These are phyloP conservation scores for Hypolimnas misippus DNA, from an alignment of 2,888 invertebrate species.

Conservation along the genomic window DNA sequence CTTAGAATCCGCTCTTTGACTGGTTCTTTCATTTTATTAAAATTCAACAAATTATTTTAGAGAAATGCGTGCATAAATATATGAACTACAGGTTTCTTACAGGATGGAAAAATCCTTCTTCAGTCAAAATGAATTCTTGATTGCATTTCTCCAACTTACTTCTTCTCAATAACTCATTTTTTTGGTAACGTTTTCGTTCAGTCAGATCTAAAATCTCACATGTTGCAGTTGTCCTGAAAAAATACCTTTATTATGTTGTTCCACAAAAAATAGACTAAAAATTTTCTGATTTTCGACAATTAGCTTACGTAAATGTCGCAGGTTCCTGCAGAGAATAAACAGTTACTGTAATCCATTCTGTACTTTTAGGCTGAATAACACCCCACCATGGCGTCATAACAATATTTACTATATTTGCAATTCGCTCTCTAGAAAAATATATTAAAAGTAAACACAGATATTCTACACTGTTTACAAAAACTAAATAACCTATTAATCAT, in stretches of 20 bases:
- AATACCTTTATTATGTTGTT: background rate
- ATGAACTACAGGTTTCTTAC: too few species aligned
- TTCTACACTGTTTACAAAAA: too few species aligned
- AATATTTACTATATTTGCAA: slow-evolving; percentile 73
- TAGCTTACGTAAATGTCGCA: slow-evolving; percentile 73
- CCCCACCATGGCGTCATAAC: slow-evolving; percentile 81
- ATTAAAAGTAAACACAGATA: too few species aligned
- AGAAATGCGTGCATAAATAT: too few species aligned
- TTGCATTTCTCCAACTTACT: slow-evolving; percentile 70
- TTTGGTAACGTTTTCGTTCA: slow-evolving; percentile 65
- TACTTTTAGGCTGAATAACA: slow-evolving; percentile 65
- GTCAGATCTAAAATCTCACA: slow-evolving; percentile 77
- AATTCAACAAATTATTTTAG: too few species aligned
- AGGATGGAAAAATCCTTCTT: slow-evolving; percentile 65
- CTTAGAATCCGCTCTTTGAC: too few species aligned
- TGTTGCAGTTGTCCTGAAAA: slow-evolving; percentile 66
- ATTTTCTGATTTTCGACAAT: too few species aligned
- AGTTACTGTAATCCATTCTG: slow-evolving; percentile 78
- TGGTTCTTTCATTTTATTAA: too few species aligned
- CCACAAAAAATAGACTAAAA: background rate
- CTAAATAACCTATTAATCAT: too few species aligned
- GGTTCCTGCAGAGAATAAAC: slow-evolving; percentile 76
- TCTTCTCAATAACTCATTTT: slow-evolving; percentile 64
- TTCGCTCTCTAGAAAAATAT: slow-evolving; percentile 76
- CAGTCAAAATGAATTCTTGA: slow-evolving; percentile 76